Base-by-base conservation (phyloP, 2,797 vertebrate genomes). In the Pteropus rufus region DNA sequence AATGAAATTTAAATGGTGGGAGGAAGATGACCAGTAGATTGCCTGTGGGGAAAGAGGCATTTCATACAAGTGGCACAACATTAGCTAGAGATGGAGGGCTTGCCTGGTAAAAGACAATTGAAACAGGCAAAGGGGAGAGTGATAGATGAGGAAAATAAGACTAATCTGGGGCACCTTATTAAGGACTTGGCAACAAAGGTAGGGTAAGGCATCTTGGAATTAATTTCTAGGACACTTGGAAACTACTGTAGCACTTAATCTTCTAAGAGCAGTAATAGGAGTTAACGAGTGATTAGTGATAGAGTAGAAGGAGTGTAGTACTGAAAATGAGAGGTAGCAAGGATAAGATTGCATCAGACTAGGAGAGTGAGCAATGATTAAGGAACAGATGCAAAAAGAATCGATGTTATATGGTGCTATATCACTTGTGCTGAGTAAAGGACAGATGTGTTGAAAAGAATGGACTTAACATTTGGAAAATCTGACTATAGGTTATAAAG, bases 211-310 rank as follows among this genome's bases (percentile, higher is more conserved):
- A 80, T 93, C 91, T 95, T 96, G 90, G 92, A 94, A 92, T 95
- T 93, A 93, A 93, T 95, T 96, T 97, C 94, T 96, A 94, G 97
- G 97, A 96, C 95, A 94, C 95, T 92, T 96, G 95, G 94, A 97
- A 96, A 83, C 52, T 80, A 39, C 72, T 34, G 1, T 83, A 82
- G 84, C 84, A 92, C 84, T 96, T 97, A 96, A 94, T 97, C 90
- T 96, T 62, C 81, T 96, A 93, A 96, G 10, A 96, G 77, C 85
- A 36, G 70, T 93, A 96, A 94, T 88, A 95, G 75, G 88, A 97
- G 94, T 96, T 96, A 96, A 82, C 90, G 65, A 75, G 60, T 86
- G 94, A 95, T 97, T 96, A 96, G 92, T 88, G 87, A 62, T 88
- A 91, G 97, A 94, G 96, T 97, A 97, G 58, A 94, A 84, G 54